Evolutionary conservation across 2,113 vertebrate species (phyloP), one percentile per base, ranked within the genome.

Genomic region (Struthidea cinerea): DNA sequence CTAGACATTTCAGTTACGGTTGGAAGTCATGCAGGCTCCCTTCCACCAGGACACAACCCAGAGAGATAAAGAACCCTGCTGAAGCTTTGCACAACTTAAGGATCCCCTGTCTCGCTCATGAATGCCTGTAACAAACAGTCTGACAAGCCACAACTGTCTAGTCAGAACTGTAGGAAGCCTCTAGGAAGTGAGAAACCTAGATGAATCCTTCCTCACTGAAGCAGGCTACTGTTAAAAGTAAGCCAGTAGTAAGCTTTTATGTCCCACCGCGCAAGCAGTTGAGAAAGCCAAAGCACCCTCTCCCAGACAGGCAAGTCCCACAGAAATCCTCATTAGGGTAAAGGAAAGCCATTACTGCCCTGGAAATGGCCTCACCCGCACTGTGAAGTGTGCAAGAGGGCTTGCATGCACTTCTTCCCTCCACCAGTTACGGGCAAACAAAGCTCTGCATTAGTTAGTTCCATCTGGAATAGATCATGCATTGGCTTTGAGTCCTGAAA

Each of bases 21-120:
- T 67, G 24, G 35, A 64, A 39, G 12, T 59, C 59, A 67, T 11
- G 4, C 17, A 77, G 42, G 27, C 39, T 85, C 11, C 23, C 3
- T 46, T 82, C 61, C 17, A 76, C 47, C 22, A 42, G 20, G 15
- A 46, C 22, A 89, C 2, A 64, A 55, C 10, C 3, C 24, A 52
- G 6, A 69, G 21, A 74, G 9, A 5, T 28, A 28, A 39, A 46
- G 19, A n/a, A 68, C 2, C 2, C 22, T 46, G 11, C 47, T 53
- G 59, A 50, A 91, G 19, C 17, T 73, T 53, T 41, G 16, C 24
- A 37, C 17, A 63, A 13, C 7, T 60, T 64, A 37, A 55, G 19
- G 35, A 64, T 23, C 11, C 1, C 0, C 0, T 20, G 56, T 68
- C 47, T 65, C 1, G 0, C 16, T 65, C 28, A 59, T 5, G n/a